Evolutionary conservation across 2,113 vertebrate species (phyloP), one percentile per base, ranked within the genome.

Genomic region (Cyphomyrus plagiostoma): DNA sequence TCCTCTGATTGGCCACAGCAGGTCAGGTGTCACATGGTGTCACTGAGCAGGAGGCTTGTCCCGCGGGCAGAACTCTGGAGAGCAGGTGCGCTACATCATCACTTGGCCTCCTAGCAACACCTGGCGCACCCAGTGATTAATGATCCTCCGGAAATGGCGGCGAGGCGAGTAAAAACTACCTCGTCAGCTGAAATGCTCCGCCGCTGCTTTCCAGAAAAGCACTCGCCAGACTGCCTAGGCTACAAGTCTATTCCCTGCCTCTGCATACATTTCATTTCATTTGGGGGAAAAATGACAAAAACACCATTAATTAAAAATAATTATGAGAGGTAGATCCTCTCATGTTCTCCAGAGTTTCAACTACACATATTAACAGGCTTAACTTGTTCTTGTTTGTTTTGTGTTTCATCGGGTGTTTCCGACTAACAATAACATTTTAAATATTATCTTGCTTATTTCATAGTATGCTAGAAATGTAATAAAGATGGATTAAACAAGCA

Each of bases 61-160:
- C 39, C 42, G 10, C 45, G 3, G 82, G 39, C 82, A 84, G 74
- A 80, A 39, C 74, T 42, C 17, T 3, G 35, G 15, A 80, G 45
- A 45, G 45, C 45, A 46, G 82, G 45, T 84, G 82, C 45, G 45
- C 17, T 84, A 84, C 45, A 84, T 84, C 45, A 84, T 84, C 82
- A n/a, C 82, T 45, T 84, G 82, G 82, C 82, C 82, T 84, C 13
- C 42, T 84, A 84, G 45, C 82, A 48, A 48, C 82, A 84, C 82
- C 82, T 84, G 82, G 42, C 19, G 1, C 45, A 21, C 21, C 30
- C 82, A 45, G 45, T 84, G 82, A 84, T 84, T 84, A 84, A 84
- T 84, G 82, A 84, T 84, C 45, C 42, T 84, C 80, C 10, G 23
- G 23, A 46, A 26, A n/a, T 19, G 23, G 19, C 26, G 7, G 39